Percentiles rank a stretch among this genome's conserved stretches.
These are phyloP conservation scores for Chelonoidis abingdonii DNA, from an alignment of 2,113 vertebrate species.

Conservation along the genomic window DNA sequence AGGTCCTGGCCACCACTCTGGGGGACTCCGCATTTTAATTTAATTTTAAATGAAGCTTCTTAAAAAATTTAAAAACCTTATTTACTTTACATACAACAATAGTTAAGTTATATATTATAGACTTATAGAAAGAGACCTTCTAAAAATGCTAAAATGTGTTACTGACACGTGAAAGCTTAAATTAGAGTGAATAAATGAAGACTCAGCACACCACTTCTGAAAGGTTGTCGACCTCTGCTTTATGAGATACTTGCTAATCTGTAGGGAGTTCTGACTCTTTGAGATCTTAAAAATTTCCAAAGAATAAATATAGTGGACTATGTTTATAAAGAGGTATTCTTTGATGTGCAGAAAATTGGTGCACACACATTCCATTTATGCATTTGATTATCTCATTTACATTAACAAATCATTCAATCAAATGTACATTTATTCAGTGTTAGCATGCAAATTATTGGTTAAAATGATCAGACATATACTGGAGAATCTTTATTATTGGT, in stretches of 20 bases:
- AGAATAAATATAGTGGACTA: background rate
- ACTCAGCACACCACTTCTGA: too few species aligned
- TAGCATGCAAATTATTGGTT: background rate
- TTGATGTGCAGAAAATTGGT: background rate
- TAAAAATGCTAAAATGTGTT: too few species aligned
- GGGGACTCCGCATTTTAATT: too few species aligned
- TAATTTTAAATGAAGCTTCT: too few species aligned
- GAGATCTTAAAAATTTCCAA: background rate
- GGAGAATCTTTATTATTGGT: background rate
- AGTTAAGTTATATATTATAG: too few species aligned
- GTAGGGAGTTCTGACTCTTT: background rate
- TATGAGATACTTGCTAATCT: background rate
- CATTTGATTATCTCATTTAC: background rate
- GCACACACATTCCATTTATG: background rate
- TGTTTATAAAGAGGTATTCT: background rate
- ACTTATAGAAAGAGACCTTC: too few species aligned
- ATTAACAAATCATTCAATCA: background rate
- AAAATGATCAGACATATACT: background rate
- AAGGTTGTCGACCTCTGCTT: background rate
- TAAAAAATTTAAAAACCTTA: too few species aligned
- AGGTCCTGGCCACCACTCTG: too few species aligned
- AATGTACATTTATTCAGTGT: background rate
- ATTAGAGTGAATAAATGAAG: too few species aligned
- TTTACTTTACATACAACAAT: too few species aligned
- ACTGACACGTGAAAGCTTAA: too few species aligned